Percentiles rank a stretch among this genome's conserved stretches.
Evolutionary conservation across 2,113 vertebrate species (phyloP).

Genomic region (Aspidoscelis tigris): DNA sequence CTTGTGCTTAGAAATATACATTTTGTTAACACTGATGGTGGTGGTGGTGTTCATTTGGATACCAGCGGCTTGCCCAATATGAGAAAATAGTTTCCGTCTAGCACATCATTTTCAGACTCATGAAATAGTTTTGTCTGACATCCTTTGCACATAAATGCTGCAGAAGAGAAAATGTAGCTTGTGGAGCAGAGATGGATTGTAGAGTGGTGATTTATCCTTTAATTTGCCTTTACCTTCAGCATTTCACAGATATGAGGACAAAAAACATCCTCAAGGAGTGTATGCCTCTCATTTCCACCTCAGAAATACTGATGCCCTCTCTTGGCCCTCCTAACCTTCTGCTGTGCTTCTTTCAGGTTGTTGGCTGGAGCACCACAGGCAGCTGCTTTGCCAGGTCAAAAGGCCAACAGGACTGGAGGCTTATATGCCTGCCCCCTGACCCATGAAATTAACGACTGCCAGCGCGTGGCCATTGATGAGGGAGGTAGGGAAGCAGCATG

Average conservation of each 20-base stretch:
- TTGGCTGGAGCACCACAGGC: conserved; percentile 91
- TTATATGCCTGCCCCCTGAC: conserved; percentile 92
- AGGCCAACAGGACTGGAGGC: conserved; percentile 84
- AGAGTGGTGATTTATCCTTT: not conserved
- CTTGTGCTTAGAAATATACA: too few species aligned
- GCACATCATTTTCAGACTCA: not conserved
- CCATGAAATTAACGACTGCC: conserved; percentile 84
- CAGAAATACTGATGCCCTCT: not conserved
- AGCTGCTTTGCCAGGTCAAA: conserved; percentile 76
- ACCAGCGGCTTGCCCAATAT: too few species aligned
- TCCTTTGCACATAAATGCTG: not conserved
- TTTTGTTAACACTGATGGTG: too few species aligned
- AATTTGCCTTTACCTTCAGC: not conserved
- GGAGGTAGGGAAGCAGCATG: conserved; percentile 71
- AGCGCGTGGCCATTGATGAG: conserved; percentile 87
- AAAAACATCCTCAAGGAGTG: not conserved
- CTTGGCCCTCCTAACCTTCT: not conserved
- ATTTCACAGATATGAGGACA: not conserved
- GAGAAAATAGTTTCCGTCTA: too few species aligned
- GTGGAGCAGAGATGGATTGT: not conserved
- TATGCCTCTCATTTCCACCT: not conserved
- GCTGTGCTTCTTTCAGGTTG: conserved; percentile 76
- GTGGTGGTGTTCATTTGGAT: too few species aligned
- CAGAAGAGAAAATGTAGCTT: not conserved
- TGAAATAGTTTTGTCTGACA: not conserved